Evolutionary conservation across 2,888 invertebrate species (phyloP).

Genomic region (Trissonchulus sp.): DNA sequence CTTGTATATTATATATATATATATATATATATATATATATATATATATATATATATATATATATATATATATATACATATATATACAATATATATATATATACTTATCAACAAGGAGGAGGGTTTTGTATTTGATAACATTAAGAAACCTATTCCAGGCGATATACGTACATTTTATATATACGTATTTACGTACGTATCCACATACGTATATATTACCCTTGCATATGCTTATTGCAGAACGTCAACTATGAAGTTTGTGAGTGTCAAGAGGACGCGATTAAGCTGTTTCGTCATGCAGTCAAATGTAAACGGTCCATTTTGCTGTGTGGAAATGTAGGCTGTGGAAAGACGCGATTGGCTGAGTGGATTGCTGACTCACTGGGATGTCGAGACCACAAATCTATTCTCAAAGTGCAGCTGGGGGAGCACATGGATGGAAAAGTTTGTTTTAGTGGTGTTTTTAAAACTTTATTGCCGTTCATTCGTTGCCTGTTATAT

Average conservation of each 20-base stretch:
- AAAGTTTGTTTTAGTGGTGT: constrained; percentile 59
- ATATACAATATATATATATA: too few species aligned
- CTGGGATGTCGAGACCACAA: constrained; percentile 61
- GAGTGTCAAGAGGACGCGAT: background rate
- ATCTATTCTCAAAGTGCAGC: constrained; percentile 73
- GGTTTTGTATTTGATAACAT: too few species aligned
- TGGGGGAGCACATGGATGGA: constrained; percentile 93
- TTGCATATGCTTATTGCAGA: too few species aligned
- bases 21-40: too few species aligned
- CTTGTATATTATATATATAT: too few species aligned
- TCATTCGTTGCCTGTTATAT: constrained; percentile 12
- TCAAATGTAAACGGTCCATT: constrained; percentile 61
- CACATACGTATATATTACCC: too few species aligned
- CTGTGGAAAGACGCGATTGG: constrained; percentile 83
- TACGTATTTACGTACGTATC: too few species aligned
- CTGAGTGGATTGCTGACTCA: constrained; percentile 74
- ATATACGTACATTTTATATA: too few species aligned
- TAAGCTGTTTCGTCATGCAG: background rate
- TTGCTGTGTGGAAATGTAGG: constrained; percentile 82
- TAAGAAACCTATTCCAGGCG: too few species aligned
- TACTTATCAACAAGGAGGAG: too few species aligned
- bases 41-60: too few species aligned
- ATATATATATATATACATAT: too few species aligned
- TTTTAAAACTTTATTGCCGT: constrained; percentile 18
- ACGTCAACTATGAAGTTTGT: background rate